Evolutionary conservation across 2,113 vertebrate genomes (phyloP), one percentile per base, ranked within the genome.

Genomic region (Oncorhynchus tshawytscha): DNA sequence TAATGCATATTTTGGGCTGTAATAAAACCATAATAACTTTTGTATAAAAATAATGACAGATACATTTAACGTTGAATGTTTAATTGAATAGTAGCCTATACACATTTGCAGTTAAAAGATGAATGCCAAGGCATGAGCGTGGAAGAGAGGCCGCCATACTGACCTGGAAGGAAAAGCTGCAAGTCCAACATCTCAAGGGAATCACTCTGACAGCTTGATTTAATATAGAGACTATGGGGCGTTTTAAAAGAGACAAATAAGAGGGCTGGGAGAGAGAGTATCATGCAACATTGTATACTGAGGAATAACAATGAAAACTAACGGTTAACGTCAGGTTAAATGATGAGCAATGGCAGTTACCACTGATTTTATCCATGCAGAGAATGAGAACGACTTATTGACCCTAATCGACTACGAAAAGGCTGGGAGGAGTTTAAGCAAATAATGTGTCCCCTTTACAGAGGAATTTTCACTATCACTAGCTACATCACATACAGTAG

Each of bases 171-270:
- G 93, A 96, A n/a, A n/a, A 95, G 95, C 81, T 94, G 94, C 8
- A 91, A 92, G 24, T 94, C 94, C 86, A 92, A 88, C 87, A 79
- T 93, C 94, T 80, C 91, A 89, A 59, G 96, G 96, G 89, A 97
- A 95, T 83, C 93, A 83, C 89, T 93, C 94, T 83, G 93, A 94
- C 90, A 97, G 92, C 83, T 95, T 95, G 85, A 98, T 94, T 87
- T 93, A 96, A 91, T 95, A 93, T 90, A 94, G 95, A 84, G 88
- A 82, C 80, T 54, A 79, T 79, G 91, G 84, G 72, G 76, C 83
- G 84, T 90, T 94, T 86, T 92, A 92, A 59, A 18, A 48, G 12
- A 75, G 54, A 29, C 15, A 69, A 39, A 18, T 76, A 76, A 67
- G 72, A 24, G 24, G 5, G 6, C n/a, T 11, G 48, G 34, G n/a